Evolutionary conservation across 2,113 vertebrate species (phyloP).

Genomic region (Castor canadensis): DNA sequence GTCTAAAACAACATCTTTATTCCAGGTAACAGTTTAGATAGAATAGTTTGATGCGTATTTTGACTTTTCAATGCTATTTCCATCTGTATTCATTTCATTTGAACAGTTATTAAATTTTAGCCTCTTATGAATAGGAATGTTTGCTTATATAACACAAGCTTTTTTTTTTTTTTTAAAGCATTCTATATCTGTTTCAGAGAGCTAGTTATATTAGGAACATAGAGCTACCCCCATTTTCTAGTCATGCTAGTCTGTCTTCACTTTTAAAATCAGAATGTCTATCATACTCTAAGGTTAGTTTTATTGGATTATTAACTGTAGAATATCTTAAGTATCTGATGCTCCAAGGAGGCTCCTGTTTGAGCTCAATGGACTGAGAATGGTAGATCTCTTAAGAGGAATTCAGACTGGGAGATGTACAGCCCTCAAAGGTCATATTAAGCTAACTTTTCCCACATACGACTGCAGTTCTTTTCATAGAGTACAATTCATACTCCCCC

Average conservation of each 20-base stretch:
- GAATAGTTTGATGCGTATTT: background rate
- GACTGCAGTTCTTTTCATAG: conserved; percentile 51
- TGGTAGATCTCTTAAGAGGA: conserved; percentile 44
- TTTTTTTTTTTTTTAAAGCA: background rate
- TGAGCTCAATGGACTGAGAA: conserved; percentile 17
- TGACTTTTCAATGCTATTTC: background rate
- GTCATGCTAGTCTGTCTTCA: background rate
- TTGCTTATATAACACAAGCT: background rate
- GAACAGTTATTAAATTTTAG: background rate
- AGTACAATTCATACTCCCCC: conserved; percentile 50
- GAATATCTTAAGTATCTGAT: conserved; percentile 24
- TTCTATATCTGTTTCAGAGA: background rate
- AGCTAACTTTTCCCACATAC: conserved; percentile 23
- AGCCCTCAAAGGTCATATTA: conserved; percentile 65
- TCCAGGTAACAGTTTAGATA: background rate
- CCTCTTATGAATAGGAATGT: background rate
- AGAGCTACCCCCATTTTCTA: background rate
- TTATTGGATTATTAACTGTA: conserved; percentile 50
- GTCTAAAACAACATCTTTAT: background rate
- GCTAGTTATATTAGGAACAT: background rate
- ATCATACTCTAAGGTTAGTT: background rate
- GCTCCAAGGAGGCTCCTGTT: conserved; percentile 37
- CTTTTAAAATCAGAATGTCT: conserved; percentile 8
- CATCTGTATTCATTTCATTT: background rate
- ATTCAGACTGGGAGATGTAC: conserved; percentile 59